phyloP scores from a whole-genome alignment of 2,888 invertebrate species.

The Linyphia triangularis region DNA sequence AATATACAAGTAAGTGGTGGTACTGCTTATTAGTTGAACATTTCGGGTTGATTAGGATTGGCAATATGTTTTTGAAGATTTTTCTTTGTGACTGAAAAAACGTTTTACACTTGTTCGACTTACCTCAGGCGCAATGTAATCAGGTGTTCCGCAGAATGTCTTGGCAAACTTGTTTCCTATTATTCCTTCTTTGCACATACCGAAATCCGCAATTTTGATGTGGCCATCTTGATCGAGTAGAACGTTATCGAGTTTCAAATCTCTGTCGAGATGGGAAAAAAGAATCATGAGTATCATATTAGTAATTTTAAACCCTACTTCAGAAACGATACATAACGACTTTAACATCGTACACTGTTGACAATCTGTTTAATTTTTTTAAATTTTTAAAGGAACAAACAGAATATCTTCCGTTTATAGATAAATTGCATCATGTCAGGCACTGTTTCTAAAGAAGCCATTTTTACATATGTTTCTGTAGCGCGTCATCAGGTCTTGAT shows the following conservation, averaged over 20 bases:
- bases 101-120: conserved; percentile 40
- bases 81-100: too few relatives aligned
- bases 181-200: conserved; percentile 99
- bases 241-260: conserved; percentile 98
- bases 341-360: too few relatives aligned
- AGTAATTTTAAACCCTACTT: background rate
- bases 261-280: conserved; percentile 82
- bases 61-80: too few relatives aligned
- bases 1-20: too few relatives aligned
- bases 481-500: too few relatives aligned
- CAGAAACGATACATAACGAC: background rate
- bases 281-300: background rate
- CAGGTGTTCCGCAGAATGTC: conserved; percentile 98
- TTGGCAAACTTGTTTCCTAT: conserved; percentile 91
- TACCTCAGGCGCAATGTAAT: conserved; percentile 99
- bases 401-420: too few relatives aligned
- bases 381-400: too few relatives aligned
- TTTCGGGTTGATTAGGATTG: background rate
- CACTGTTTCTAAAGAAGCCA: too few relatives aligned
- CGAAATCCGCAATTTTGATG: conserved; percentile 99
- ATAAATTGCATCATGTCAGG: too few relatives aligned
- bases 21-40: too few relatives aligned
- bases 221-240: conserved; percentile 98
- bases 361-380: too few relatives aligned
- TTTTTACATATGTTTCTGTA: too few relatives aligned